phyloP scores from a whole-genome alignment of 92 coral and sea anemone species.

The Pocillopora grandis region DNA sequence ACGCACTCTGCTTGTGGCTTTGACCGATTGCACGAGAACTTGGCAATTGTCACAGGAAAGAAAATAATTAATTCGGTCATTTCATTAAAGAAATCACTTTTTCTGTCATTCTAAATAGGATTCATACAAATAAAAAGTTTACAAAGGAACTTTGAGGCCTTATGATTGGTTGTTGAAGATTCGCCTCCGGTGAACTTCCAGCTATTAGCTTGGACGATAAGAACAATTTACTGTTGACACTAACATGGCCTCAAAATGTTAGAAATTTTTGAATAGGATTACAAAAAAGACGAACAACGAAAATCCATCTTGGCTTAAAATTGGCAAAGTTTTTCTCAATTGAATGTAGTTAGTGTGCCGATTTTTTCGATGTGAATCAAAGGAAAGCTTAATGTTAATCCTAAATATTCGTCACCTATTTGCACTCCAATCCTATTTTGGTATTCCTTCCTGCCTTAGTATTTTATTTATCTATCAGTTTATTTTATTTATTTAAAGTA shows the following conservation, averaged over 20 bases:
- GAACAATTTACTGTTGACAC: slow-evolving; percentile 5
- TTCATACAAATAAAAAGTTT: slow-evolving; percentile 14
- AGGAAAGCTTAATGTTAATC: background rate
- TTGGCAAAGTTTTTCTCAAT: background rate
- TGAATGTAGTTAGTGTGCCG: background rate
- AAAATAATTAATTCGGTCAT: slow-evolving; percentile 7
- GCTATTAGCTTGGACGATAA: background rate
- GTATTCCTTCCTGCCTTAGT: too few species aligned
- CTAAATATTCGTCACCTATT: background rate
- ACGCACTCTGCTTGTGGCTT: background rate
- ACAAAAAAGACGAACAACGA: background rate
- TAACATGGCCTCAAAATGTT: background rate
- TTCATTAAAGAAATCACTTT: slow-evolving; percentile 17
- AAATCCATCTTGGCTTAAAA: background rate
- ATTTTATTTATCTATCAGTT: too few species aligned
- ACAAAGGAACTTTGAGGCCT: background rate
- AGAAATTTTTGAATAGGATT: background rate
- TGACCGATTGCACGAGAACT: background rate
- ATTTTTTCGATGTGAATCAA: background rate
- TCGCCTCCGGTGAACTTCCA: slow-evolving; percentile 4
- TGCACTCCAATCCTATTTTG: too few species aligned
- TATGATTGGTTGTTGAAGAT: slow-evolving; percentile 32
- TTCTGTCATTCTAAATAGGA: slow-evolving; percentile 11
- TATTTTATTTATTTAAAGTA: too few species aligned
- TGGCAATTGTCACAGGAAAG: slow-evolving; percentile 32